Base-by-base conservation (phyloP, 2,888 invertebrate genomes). In the Anoplius nigerrimus region DNA sequence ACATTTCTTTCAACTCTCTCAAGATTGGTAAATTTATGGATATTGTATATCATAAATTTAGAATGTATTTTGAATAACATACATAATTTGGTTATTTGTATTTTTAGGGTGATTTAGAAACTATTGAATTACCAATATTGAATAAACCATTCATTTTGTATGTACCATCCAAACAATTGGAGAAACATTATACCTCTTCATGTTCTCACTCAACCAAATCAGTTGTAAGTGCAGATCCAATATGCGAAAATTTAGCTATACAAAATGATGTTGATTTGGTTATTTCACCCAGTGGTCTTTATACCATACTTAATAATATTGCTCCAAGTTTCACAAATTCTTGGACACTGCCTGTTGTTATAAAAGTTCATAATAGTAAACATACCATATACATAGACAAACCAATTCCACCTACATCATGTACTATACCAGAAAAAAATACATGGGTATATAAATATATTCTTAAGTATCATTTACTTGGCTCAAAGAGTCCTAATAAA, bases 361-460 rank as follows among this genome's bases (percentile, higher is more conserved):
- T 87, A 13, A 84, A 81, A 63, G 69, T 69, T 16, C 66, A 78
- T 2, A 70, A 80, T 42, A 77, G 72, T 2, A 84, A 76, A 68
- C 84, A 78, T 63, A 65, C 85, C 55, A 71, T 87, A 53, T 87
- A 83, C 18, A 56, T 87, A 16, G 84, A 87, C 56, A 87, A 87
- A 59, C 79, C 82, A 43, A 59, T 82, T 22, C 86, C 86, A 16
- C 78, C 81, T 6, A 59, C 53, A 2, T 62, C 65, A 6, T 75
- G 74, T 45, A 83, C 77, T n/a, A 45, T 78, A 42, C 56, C 76
- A 6, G 72, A 85, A 55, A 87, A 83, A 63, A 87, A 87, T 72
- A 58, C 68, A 4, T 84, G 81, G 82, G 55, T 82, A 20, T 80
- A 80, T 48, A 87, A 87, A 55, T 83, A 86, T 20, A 76, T 81